phyloP scores from a whole-genome alignment of 2,797 vertebrate species.

The Hippopotamyrus pictus region DNA sequence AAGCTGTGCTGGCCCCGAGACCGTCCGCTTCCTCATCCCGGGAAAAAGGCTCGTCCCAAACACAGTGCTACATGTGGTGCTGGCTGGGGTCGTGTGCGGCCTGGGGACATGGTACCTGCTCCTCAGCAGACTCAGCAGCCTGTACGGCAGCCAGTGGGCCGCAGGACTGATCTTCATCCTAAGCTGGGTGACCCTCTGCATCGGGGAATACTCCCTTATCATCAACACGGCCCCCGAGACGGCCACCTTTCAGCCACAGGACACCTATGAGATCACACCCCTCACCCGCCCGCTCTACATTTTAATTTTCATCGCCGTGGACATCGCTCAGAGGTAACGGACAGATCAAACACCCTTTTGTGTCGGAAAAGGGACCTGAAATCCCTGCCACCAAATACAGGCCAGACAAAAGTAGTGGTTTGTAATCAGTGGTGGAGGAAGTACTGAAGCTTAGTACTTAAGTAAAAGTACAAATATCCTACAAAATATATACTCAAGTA shows the following conservation, averaged over 20 bases:
- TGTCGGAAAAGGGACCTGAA: neutral
- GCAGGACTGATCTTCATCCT: conserved; percentile 75
- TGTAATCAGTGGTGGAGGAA: too few relatives aligned
- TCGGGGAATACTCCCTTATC: conserved; percentile 88
- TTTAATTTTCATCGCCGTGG: conserved; percentile 82
- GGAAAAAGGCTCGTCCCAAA: conserved; percentile 86
- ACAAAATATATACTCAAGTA: too few relatives aligned
- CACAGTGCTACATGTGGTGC: conserved; percentile 74
- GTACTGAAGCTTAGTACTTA: too few relatives aligned
- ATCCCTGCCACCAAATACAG: neutral
- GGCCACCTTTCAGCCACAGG: conserved; percentile 89
- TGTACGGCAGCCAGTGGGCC: conserved; percentile 73
- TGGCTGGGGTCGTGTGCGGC: conserved; percentile 84
- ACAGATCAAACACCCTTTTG: neutral
- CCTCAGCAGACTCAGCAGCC: conserved; percentile 71
- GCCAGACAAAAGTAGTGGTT: neutral
- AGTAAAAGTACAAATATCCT: too few relatives aligned
- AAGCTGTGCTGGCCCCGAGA: conserved; percentile 83
- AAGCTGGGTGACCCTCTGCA: conserved; percentile 91
- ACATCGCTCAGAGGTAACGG: conserved; percentile 81
- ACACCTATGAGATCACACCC: conserved; percentile 90
- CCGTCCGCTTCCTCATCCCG: conserved; percentile 84
- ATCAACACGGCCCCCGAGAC: conserved; percentile 91
- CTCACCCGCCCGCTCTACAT: conserved; percentile 90
- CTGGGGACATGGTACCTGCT: conserved; percentile 94